Conservation (phyloP, 2,797 vertebrate genomes). For the Tragelaphus oryx region DNA sequence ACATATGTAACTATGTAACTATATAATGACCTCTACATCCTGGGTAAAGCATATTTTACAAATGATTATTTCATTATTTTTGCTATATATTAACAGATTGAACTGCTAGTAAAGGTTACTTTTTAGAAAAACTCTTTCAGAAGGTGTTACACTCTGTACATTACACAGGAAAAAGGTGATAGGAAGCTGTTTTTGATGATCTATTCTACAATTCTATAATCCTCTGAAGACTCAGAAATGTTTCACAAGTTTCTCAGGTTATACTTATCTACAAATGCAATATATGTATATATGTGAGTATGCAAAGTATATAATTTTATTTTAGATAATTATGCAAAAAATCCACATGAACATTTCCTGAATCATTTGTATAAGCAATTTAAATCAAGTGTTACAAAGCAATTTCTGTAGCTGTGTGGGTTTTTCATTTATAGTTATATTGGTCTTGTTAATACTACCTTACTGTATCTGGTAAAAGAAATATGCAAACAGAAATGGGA, state of each 20-base stretch:
- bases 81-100: background rate
- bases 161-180: background rate
- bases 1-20: background rate
- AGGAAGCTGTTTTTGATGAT: background rate
- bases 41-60: background rate
- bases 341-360: background rate
- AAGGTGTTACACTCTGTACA: background rate
- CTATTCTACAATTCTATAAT: background rate
- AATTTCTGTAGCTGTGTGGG: background rate
- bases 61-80: background rate
- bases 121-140: background rate
- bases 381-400: background rate
- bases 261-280: background rate
- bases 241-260: background rate
- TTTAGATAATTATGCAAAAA: background rate
- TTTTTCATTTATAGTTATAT: background rate
- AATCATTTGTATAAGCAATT: background rate
- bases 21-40: background rate
- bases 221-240: background rate
- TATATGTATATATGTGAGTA: background rate
- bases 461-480: background rate
- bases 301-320: background rate
- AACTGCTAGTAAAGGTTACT: background rate
- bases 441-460: background rate
- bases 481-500: background rate